phyloP scores from a whole-genome alignment of 2,797 vertebrate species.

The Meda fulgida region DNA sequence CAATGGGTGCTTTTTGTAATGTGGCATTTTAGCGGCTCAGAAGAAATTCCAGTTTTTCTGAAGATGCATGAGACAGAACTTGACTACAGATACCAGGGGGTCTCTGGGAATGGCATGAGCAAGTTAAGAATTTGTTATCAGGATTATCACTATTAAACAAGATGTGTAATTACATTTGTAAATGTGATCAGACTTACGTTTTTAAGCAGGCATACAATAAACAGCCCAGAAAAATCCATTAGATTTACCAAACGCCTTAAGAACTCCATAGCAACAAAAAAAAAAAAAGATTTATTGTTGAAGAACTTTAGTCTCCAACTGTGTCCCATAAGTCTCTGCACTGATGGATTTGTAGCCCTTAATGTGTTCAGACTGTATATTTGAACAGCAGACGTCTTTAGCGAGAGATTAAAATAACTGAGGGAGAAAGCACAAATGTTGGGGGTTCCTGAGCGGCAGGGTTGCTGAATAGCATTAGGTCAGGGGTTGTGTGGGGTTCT shows the following conservation, averaged over 20 bases:
- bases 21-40: constrained; percentile 69
- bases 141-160: neutral
- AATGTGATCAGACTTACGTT: neutral
- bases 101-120: constrained; percentile 36
- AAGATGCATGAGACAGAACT: constrained; percentile 25
- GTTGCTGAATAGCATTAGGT: constrained; percentile 69
- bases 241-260: neutral
- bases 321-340: neutral
- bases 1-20: constrained; percentile 71
- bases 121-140: constrained; percentile 8
- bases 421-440: constrained; percentile 64
- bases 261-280: neutral
- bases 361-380: constrained; percentile 48
- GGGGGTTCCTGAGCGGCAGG: constrained; percentile 71
- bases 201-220: neutral
- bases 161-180: neutral
- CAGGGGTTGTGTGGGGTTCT: constrained; percentile 72
- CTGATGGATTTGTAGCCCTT: constrained; percentile 49
- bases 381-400: constrained; percentile 54
- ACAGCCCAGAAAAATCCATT: neutral
- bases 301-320: neutral
- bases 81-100: constrained; percentile 33
- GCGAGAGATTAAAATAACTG: constrained; percentile 66
- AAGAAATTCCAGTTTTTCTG: constrained; percentile 68
- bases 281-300: neutral